Evolutionary conservation across 2,797 vertebrate species (phyloP), one percentile per base, ranked within the genome.

Genomic region (Lacerta agilis): DNA sequence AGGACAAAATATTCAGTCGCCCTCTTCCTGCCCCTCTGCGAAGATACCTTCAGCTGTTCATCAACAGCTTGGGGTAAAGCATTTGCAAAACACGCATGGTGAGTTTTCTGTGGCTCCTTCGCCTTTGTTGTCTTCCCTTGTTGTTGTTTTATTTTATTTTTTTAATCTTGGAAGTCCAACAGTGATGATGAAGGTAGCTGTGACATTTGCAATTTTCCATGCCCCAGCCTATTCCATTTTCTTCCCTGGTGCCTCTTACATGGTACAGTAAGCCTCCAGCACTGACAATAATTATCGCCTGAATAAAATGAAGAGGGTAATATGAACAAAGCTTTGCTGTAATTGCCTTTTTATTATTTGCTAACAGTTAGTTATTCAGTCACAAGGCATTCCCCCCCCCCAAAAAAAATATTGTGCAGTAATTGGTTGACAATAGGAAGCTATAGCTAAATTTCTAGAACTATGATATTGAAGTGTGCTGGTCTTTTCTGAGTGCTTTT

Each of bases 261-360:
- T 98, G 98, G 97, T 98, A 98, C 98, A 98, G 98, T 99, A 98
- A 99, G 97, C 98, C 98, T 98, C 98, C 97, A 98, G 98, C 98
- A 97, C 98, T 98, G 98, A 98, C 98, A 98, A 98, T 99, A 99
- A 99, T 99, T 98, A 99, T 97, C 97, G 98, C 97, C 95, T 93
- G 98, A 98, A 98, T 98, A 98, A 98, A 99, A 98, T 97, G 98
- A 98, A 98, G 98, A 98, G 98, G 97, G 98, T 98, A 98, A 98
- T 98, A 98, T 98, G 98, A 98, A 98, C 98, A 98, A 98, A 99
- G 98, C 98, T 97, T 97, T 96, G 95, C 98, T 97, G 98, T 99
- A 99, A 99, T 99, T 99, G 98, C 98, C 98, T 99, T 99, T 99
- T 98, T 98, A 98, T 99, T 99, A 99, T 99, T 99, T 99, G 98